Evolutionary conservation across 2,797 vertebrate species (phyloP).

Genomic region (Fundulus diaphanus): DNA sequence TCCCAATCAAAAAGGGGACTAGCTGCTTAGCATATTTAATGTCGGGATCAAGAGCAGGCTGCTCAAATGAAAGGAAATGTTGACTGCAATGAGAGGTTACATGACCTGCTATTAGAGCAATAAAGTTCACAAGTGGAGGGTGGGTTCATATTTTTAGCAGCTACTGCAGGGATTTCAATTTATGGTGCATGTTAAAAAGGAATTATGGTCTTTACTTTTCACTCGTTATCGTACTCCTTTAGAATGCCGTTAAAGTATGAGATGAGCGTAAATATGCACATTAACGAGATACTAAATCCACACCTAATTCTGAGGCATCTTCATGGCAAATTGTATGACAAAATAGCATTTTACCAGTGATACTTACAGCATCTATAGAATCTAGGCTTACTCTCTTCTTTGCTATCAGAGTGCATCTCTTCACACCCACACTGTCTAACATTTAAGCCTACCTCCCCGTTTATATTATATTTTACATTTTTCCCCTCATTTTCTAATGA

Average conservation of each 20-base stretch:
- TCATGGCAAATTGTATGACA: neutral
- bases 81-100: constrained; percentile 17
- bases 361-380: too few relatives aligned
- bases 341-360: neutral
- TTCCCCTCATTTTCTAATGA: too few relatives aligned
- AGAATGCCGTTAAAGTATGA: neutral
- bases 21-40: constrained; percentile 41
- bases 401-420: too few relatives aligned
- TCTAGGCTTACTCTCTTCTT: too few relatives aligned
- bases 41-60: constrained; percentile 39
- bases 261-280: neutral
- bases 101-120: constrained; percentile 14
- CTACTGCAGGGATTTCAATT: neutral
- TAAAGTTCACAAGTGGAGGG: neutral
- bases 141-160: neutral
- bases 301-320: too few relatives aligned
- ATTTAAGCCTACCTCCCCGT: too few relatives aligned
- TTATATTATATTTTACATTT: too few relatives aligned
- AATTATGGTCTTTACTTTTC: neutral
- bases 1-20: constrained; percentile 58
- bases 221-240: neutral
- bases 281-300: neutral
- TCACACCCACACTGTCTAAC: too few relatives aligned
- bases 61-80: constrained; percentile 44
- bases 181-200: neutral